Evolutionary conservation across 2,888 invertebrate genomes (phyloP), one percentile per base, ranked within the genome.

Genomic region (Pammene fasciana): DNA sequence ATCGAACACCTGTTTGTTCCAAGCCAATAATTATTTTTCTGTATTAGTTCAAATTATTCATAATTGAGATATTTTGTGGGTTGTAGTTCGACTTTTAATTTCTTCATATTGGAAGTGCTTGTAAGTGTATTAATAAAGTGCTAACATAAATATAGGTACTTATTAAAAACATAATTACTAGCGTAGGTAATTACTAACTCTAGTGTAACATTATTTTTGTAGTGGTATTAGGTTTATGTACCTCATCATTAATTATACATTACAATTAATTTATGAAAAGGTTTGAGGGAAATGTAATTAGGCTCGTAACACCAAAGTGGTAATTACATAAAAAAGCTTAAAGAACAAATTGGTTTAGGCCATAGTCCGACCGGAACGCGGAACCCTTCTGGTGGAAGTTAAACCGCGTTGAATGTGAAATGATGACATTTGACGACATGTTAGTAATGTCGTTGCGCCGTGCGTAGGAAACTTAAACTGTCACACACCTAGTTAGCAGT

Each of bases 21-120:
- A 72, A 75, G 73, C 73, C 74, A 68, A 72, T 82, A 81, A 83
- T 83, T 80, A 83, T 61, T 76, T 68, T 26, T 72, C 70, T 70
- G 71, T 52, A 73, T 72, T 74, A 71, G 74, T 75, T 73, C 70
- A 70, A 67, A 72, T 72, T 74, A 72, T 65, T 73, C 68, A 26
- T 83, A 81, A 84, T 84, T 81, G 79, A 83, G 74, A 79, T 80
- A 73, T 83, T 76, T 72, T 41, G 64, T 73, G 34, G 46, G 43
- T 46, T 41, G 66, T 73, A 41, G 46, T 14, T 59, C 45, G 72
- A 60, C 26, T 67, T 72, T 67, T 82, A 81, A 82, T 82, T 80
- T 75, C 82, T 83, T 82, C 78, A 81, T 83, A 75, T 73, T 78
- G 78, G 79, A 81, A 61, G 9, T 38, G 34, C 6, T 57, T 50